Percentiles rank a stretch among this genome's conserved stretches.
Evolutionary conservation across 2,888 invertebrate species (phyloP).

Genomic region (Limnephilus auricula): DNA sequence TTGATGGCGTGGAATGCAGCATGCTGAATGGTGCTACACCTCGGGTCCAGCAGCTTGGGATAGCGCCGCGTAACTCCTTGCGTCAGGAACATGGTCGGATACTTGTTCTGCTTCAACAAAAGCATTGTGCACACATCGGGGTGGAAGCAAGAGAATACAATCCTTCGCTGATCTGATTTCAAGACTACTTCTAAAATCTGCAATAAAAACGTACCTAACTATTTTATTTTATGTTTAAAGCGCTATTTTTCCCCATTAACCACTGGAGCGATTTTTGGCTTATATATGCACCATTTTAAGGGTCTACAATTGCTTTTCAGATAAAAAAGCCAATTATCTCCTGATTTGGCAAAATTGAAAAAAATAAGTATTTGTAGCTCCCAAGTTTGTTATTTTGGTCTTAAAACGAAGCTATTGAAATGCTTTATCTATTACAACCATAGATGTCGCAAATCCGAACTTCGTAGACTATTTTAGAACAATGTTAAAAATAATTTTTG

Average conservation of each 20-base stretch:
- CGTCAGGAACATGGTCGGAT: slow-evolving; percentile 96
- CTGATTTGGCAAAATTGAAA: too few relatives aligned
- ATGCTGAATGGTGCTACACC: slow-evolving; percentile 88
- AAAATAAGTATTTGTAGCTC: too few relatives aligned
- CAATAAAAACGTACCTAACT: slow-evolving; percentile 55
- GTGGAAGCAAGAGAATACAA: slow-evolving; percentile 97
- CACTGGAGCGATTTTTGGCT: too few relatives aligned
- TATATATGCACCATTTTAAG: too few relatives aligned
- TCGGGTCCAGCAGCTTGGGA: slow-evolving; percentile 88
- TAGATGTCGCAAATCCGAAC: too few relatives aligned
- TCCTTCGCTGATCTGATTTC: slow-evolving; percentile 86
- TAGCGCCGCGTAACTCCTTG: slow-evolving; percentile 79
- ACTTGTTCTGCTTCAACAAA: slow-evolving; percentile 96
- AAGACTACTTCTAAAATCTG: slow-evolving; percentile 90
- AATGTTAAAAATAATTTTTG: too few relatives aligned
- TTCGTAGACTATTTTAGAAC: too few relatives aligned
- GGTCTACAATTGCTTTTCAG: too few relatives aligned
- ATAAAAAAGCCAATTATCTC: too few relatives aligned
- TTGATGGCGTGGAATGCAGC: slow-evolving; percentile 90
- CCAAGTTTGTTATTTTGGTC: too few relatives aligned
- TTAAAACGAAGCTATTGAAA: too few relatives aligned
- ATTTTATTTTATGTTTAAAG: neutral
- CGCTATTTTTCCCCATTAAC: neutral
- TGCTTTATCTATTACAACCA: too few relatives aligned
- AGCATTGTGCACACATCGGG: slow-evolving; percentile 97